phyloP scores from a whole-genome alignment of 2,113 vertebrate species.

The Hippocampus guttulatus region DNA sequence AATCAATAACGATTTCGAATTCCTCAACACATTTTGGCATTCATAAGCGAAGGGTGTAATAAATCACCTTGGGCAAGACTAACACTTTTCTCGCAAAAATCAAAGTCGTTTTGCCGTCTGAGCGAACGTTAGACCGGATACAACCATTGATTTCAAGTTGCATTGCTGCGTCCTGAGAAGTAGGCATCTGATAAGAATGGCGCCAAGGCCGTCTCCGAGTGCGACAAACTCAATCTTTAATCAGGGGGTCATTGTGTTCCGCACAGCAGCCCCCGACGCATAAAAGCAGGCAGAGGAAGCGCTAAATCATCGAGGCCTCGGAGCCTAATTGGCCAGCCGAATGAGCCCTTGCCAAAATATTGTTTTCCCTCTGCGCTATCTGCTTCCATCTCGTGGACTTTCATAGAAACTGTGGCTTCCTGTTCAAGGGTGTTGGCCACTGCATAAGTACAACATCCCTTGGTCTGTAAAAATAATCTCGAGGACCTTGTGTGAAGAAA shows the following conservation, averaged over 20 bases:
- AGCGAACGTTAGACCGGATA: background rate
- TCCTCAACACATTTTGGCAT: slow-evolving; percentile 1
- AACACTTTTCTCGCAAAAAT: slow-evolving; percentile 7
- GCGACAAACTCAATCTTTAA: slow-evolving; percentile 62
- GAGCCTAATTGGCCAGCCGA: slow-evolving; percentile 67
- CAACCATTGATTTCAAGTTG: slow-evolving; percentile 49
- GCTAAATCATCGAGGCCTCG: slow-evolving; percentile 66
- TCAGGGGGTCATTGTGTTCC: slow-evolving; percentile 68
- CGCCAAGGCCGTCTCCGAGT: slow-evolving; percentile 56
- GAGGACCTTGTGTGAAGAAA: slow-evolving; percentile 73
- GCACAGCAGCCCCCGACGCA: slow-evolving; percentile 57
- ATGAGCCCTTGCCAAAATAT: slow-evolving; percentile 71
- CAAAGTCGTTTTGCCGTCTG: slow-evolving; percentile 13
- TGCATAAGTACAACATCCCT: slow-evolving; percentile 71
- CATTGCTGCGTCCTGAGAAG: slow-evolving; percentile 46
- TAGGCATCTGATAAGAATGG: slow-evolving; percentile 66
- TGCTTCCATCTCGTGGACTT: slow-evolving; percentile 83
- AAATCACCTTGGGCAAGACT: slow-evolving; percentile 1
- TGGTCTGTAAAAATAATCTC: slow-evolving; percentile 87
- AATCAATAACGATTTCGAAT: background rate
- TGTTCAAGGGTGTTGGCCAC: slow-evolving; percentile 80
- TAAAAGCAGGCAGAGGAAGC: slow-evolving; percentile 70
- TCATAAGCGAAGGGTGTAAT: background rate
- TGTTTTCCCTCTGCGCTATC: slow-evolving; percentile 76
- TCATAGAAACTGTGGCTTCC: slow-evolving; percentile 85